Evolutionary conservation across 2,797 vertebrate genomes (phyloP).

Genomic region (Phalanger gymnotis): DNA sequence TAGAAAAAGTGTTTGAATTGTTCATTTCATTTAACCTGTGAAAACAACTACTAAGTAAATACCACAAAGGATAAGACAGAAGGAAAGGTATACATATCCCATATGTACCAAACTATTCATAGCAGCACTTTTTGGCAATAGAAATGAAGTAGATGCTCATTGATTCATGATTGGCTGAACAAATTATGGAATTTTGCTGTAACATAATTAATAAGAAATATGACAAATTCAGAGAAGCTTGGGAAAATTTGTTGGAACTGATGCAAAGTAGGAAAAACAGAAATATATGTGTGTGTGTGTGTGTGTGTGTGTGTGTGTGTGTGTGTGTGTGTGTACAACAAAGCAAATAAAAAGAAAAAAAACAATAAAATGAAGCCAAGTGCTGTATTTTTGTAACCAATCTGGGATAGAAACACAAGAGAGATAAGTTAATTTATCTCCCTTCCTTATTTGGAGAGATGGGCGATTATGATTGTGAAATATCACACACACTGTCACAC

Average conservation of each 20-base stretch:
- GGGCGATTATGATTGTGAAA: too few species aligned
- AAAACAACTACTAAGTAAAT: neutral
- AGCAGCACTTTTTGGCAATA: neutral
- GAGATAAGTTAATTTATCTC: too few species aligned
- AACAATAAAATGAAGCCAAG: too few species aligned
- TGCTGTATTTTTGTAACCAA: too few species aligned
- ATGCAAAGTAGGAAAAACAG: too few species aligned
- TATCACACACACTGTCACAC: neutral
- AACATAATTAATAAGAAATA: neutral
- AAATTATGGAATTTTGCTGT: neutral
- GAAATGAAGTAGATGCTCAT: neutral
- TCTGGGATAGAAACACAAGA: too few species aligned
- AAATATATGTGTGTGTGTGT: too few species aligned
- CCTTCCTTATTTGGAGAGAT: too few species aligned
- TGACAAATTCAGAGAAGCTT: neutral
- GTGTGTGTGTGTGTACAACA: too few species aligned
- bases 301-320: too few species aligned
- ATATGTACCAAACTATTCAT: neutral
- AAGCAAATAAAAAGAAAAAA: neutral
- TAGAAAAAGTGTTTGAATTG: neutral
- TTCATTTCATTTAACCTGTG: neutral
- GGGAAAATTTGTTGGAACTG: too few species aligned
- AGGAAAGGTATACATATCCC: neutral
- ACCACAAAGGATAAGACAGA: neutral
- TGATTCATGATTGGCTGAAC: neutral